These are phyloP conservation scores for Coreius guichenoti DNA, from an alignment of 2,797 vertebrate genomes.

Conservation along the genomic window DNA sequence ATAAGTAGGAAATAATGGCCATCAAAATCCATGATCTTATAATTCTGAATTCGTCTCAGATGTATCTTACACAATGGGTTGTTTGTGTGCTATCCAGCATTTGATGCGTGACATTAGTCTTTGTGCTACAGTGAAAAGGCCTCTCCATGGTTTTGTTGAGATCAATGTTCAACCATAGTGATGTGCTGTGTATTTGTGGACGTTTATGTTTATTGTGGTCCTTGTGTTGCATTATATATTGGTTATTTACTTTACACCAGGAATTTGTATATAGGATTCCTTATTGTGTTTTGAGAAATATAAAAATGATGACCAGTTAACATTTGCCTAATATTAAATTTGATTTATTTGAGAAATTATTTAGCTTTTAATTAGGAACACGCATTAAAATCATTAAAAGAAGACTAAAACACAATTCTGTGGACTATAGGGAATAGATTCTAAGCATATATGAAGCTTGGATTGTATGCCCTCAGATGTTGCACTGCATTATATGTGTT, in stretches of 20 bases:
- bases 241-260: slow-evolving; percentile 49
- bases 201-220: slow-evolving; percentile 42
- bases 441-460: slow-evolving; percentile 18
- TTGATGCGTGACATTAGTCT: slow-evolving; percentile 39
- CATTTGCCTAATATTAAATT: slow-evolving; percentile 39
- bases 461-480: slow-evolving; percentile 34
- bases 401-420: slow-evolving; percentile 47
- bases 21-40: not conserved
- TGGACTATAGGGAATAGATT: slow-evolving; percentile 35
- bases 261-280: slow-evolving; percentile 42
- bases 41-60: slow-evolving; percentile 7
- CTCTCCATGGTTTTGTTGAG: slow-evolving; percentile 12
- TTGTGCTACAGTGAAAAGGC: slow-evolving; percentile 37
- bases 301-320: slow-evolving; percentile 33
- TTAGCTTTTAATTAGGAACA: slow-evolving; percentile 17
- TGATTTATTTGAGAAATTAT: slow-evolving; percentile 37
- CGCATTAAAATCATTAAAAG: slow-evolving; percentile 14
- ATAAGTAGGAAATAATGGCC: not conserved
- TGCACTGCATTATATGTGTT: slow-evolving; percentile 41
- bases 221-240: slow-evolving; percentile 51
- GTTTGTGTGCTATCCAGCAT: slow-evolving; percentile 13
- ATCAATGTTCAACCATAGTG: slow-evolving; percentile 27
- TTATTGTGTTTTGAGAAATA: slow-evolving; percentile 46
- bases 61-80: slow-evolving; percentile 23
- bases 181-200: slow-evolving; percentile 41